A percentile compares a stretch with the other conserved stretches of the same genome.
These are phyloP conservation scores for Python bivittatus DNA, from an alignment of 2,113 vertebrate species.

Conservation along the genomic window DNA sequence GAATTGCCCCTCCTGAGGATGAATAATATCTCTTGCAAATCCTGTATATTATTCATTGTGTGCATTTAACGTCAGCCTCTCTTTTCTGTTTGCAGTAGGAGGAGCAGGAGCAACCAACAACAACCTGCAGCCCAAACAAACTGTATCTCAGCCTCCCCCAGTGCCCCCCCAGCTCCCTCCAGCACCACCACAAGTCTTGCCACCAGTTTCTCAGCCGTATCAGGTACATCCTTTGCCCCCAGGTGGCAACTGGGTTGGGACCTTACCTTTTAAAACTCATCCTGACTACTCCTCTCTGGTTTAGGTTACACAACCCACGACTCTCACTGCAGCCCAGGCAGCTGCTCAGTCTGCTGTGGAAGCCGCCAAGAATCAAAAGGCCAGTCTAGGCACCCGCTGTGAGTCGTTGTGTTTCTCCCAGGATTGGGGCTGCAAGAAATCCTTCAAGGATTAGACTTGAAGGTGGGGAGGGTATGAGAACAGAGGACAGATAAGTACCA, in stretches of 20 bases:
- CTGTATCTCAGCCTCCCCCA: constrained; percentile 63
- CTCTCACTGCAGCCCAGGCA: constrained; percentile 77
- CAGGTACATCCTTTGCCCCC: constrained; percentile 49
- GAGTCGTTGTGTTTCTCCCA: constrained; percentile 58
- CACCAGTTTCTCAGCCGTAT: constrained; percentile 64
- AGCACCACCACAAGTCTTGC: constrained; percentile 59
- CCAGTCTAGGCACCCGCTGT: constrained; percentile 74
- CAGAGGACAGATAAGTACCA: background rate
- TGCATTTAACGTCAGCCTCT: background rate
- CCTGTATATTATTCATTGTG: background rate
- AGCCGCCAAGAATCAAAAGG: constrained; percentile 84
- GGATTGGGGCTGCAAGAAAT: background rate
- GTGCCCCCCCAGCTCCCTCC: constrained; percentile 69
- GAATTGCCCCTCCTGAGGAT: background rate
- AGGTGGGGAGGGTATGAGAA: background rate
- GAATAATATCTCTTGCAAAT: background rate
- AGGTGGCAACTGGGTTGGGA: rapidly evolving
- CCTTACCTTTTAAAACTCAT: too few species aligned
- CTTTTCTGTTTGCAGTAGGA: constrained; percentile 64
- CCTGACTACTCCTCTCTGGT: background rate
- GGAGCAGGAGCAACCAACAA: constrained; percentile 65
- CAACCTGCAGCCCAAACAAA: constrained; percentile 79
- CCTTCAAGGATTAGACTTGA: background rate
- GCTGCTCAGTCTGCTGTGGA: constrained; percentile 86
- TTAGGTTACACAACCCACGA: constrained; percentile 2